Evolutionary conservation across 2,888 invertebrate genomes (phyloP).

Genomic region (Zygaena filipendulae): DNA sequence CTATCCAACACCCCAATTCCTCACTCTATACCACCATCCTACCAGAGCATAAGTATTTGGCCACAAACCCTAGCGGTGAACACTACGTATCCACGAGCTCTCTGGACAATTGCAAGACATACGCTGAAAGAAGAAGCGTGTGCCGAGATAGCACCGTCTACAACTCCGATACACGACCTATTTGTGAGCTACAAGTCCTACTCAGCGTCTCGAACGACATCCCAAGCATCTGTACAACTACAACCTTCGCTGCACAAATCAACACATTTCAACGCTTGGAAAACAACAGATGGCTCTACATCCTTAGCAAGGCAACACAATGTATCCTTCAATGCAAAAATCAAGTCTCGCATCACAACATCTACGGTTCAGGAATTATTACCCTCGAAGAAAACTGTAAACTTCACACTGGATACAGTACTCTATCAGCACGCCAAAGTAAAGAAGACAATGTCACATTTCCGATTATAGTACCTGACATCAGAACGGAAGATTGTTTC

Average conservation of each 20-base stretch:
- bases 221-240: conserved; percentile 14
- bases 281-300: conserved; percentile 17
- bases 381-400: conserved; percentile 13
- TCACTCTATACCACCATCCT: conserved; percentile 19
- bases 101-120: conserved; percentile 16
- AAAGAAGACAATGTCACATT: conserved; percentile 13
- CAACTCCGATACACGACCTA: conserved; percentile 13
- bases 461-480: conserved; percentile 16
- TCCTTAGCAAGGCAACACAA: conserved; percentile 10
- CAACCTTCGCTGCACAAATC: conserved; percentile 18
- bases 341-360: conserved; percentile 11
- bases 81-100: conserved; percentile 17
- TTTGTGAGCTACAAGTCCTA: conserved; percentile 16
- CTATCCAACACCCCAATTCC: conserved; percentile 21
- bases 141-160: conserved; percentile 18
- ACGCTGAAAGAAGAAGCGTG: conserved; percentile 10
- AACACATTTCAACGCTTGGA: conserved; percentile 15
- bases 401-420: conserved; percentile 16
- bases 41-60: conserved; percentile 21
- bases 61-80: conserved; percentile 18
- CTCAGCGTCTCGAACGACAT: conserved; percentile 7
- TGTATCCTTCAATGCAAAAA: conserved; percentile 14
- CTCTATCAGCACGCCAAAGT: conserved; percentile 13
- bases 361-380: conserved; percentile 14
- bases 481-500: conserved; percentile 16